Percentiles rank a stretch among this genome's conserved stretches.
Conservation (phyloP, 2,888 invertebrate genomes). For the Choreutis nemorana region DNA sequence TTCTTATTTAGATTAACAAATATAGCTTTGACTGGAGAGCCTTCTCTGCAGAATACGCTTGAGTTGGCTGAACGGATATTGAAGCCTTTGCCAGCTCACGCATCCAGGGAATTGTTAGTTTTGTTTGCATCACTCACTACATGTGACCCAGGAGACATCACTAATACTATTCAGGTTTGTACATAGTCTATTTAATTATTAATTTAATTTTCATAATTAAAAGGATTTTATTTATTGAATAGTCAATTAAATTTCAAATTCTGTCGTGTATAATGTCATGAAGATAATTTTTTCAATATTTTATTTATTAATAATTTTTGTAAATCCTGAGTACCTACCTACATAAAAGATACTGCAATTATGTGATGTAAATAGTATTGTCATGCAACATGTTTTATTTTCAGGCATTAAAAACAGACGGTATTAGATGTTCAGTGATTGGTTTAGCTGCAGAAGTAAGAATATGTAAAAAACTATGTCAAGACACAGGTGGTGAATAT, state of each 20-base stretch:
- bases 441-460: conserved; percentile 95
- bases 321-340: too few species aligned
- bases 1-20: conserved; percentile 70
- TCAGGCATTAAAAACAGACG: conserved; percentile 76
- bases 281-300: conserved; percentile 1
- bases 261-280: too few species aligned
- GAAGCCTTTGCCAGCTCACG: conserved; percentile 90
- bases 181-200: too few species aligned
- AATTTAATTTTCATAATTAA: too few species aligned
- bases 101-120: conserved; percentile 92
- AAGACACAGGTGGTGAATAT: conserved; percentile 88
- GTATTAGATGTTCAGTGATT: conserved; percentile 93
- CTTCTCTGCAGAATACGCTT: conserved; percentile 94
- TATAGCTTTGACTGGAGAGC: conserved; percentile 84
- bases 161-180: conserved; percentile 69
- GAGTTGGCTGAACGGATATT: conserved; percentile 87
- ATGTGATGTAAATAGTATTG: too few species aligned
- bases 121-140: conserved; percentile 95
- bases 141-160: conserved; percentile 95
- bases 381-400: conserved; percentile 17
- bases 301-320: conserved; percentile 4
- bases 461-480: conserved; percentile 86
- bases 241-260: too few species aligned
- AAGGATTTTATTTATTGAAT: too few species aligned
- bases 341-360: too few species aligned